Evolutionary conservation across 2,888 invertebrate species (phyloP), one percentile per base, ranked within the genome.

Genomic region (Abscondita cerata): DNA sequence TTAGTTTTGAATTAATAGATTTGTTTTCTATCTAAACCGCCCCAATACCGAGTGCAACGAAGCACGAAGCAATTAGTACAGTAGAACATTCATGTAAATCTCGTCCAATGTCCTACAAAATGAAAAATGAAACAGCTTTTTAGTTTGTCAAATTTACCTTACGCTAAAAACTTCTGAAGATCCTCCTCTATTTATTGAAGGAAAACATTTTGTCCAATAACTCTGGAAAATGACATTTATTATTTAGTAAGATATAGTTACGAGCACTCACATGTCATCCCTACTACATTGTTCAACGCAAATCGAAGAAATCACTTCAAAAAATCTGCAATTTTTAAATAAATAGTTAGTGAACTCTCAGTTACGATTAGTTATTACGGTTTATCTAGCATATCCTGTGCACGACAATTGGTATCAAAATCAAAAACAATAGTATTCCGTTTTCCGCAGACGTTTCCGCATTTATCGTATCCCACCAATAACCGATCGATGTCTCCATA

Each of bases 401-500:
- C 82, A 66, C 80, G 80, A 72, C 84, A 82, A 15, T 71, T 65
- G 19, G 80, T 80, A 36, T 75, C 73, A 65, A 76, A 67, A n/a
- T 77, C 74, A 6, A 54, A 59, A 15, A 67, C 62, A 31, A 64
- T 55, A n/a, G 68, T 60, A 67, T 83, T 85, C 50, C 78, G 75
- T 41, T 78, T 77, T 1, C 88, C 88, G 72, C 89, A 89, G 11
- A 87, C 78, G 72, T 87, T 85, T 4, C 85, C 88, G 70, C 86
- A 87, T 67, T 85, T 82, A 71, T 89, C 88, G 70, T 85, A 85
- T 8, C 89, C 89, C 70, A 85, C 83, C 44, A 86, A 75, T 15
- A 88, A 77, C 12, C 88, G 81, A 68, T 81, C 81, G 20, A 86
- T 80, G 72, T 88, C 84, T 0, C 87, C 87, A 65, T 84, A 77